Base-by-base conservation (phyloP, 2,797 vertebrate species). In the Falco peregrinus region DNA sequence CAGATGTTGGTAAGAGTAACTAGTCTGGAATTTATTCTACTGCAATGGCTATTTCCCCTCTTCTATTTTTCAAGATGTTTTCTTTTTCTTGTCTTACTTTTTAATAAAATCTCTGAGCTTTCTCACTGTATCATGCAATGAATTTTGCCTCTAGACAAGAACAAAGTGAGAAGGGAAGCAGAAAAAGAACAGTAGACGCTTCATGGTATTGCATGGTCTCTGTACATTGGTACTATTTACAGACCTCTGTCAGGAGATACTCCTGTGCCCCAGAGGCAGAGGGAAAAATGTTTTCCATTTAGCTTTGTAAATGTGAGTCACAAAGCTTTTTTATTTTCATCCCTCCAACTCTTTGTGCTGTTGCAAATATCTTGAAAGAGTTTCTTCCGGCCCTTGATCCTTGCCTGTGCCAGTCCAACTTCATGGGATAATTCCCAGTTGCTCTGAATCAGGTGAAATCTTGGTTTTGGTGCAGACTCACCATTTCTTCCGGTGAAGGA, bases 101-200 rank as follows among this genome's bases (percentile, higher is more conserved):
- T 93, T 68, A 93, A 89, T 84, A 90, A 89, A 39, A 57, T 71
- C 82, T 92, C 45, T 31, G 9, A 76, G 41, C 24, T 84, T 84
- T 69, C n/a, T 51, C 16, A 20, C 19, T 59, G 33, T 67, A 56
- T 59, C 13, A 10, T 43, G 39, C 60, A 81, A 78, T 73, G 75
- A 43, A 71, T 95, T 96, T 97, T 87, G 61, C 85, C 93, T 96
- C 54, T 54, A 87, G 92, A 93, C 47, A 84, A 84, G 35, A 84
- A 87, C 13, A 91, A 89, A 77, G 35, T 60, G 33, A 82, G 69
- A 90, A 89, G 4, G 17, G 47, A 87, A 83, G 56, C 19, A 70
- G 28, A 67, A 89, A 89, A 82, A 59, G 21, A 68, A 16, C 13
- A 50, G 53, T 64, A 70, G 53, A 35, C 79, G 13, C 15, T 89